These are phyloP conservation scores for Oxyruncus cristatus DNA, from an alignment of 2,113 vertebrate genomes.

Conservation along the genomic window DNA sequence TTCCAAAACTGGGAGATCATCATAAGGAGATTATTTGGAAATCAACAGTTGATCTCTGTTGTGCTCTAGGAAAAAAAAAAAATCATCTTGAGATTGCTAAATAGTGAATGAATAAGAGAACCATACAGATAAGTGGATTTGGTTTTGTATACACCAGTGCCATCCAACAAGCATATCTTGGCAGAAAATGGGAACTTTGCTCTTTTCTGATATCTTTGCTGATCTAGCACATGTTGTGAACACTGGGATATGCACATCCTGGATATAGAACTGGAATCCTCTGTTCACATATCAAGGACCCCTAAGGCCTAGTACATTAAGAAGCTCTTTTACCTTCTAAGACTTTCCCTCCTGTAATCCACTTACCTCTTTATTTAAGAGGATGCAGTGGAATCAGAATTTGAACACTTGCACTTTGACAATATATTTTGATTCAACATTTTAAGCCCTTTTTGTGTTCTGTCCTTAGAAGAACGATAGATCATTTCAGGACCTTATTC, in stretches of 20 bases:
- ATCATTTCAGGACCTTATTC: not conserved
- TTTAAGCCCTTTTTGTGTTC: not conserved
- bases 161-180: not conserved
- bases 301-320: not conserved
- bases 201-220: not conserved
- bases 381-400: not conserved
- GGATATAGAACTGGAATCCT: not conserved
- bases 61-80: not conserved
- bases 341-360: not conserved
- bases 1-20: not conserved
- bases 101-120: not conserved
- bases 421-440: not conserved
- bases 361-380: not conserved
- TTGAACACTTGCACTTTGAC: not conserved
- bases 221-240: not conserved
- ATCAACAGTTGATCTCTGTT: not conserved
- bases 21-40: not conserved
- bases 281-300: not conserved
- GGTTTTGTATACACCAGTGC: not conserved
- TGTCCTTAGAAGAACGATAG: not conserved
- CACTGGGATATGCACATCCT: not conserved
- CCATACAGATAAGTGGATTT: not conserved
- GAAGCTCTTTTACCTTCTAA: not conserved
- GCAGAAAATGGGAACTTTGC: not conserved
- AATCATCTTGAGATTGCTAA: not conserved